Evolutionary conservation across 2,888 invertebrate species (phyloP).

Genomic region (Andricus quercusramuli): DNA sequence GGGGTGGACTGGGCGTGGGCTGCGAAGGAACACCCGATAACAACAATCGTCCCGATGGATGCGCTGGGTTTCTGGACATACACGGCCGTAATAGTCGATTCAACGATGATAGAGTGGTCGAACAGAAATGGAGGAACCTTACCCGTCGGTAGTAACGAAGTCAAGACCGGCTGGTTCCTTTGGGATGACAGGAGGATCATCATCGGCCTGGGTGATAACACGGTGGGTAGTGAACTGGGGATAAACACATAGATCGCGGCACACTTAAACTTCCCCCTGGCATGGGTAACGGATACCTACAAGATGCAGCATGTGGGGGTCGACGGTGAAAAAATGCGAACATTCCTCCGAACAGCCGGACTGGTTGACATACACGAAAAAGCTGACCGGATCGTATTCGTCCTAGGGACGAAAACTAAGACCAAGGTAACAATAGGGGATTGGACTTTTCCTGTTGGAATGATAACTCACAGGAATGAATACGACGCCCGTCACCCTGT

Average conservation of each 20-base stretch:
- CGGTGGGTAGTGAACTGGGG: not conserved
- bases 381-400: not conserved
- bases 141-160: not conserved
- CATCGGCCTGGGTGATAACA: not conserved
- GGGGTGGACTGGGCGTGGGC: slow-evolving; percentile 19
- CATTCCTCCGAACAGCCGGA: not conserved
- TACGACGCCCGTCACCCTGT: too few species aligned
- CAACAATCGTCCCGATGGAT: not conserved
- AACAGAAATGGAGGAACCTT: not conserved
- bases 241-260: not conserved
- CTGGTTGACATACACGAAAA: not conserved
- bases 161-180: not conserved
- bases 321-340: not conserved
- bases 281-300: not conserved
- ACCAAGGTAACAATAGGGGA: too few species aligned
- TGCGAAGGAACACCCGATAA: not conserved
- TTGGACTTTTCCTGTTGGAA: too few species aligned
- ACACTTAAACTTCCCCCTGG: not conserved
- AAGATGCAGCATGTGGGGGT: not conserved
- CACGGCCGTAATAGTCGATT: not conserved
- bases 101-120: not conserved
- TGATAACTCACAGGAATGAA: too few species aligned
- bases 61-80: not conserved
- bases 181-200: not conserved
- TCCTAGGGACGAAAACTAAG: not conserved